phyloP scores from a whole-genome alignment of 92 coral and sea anemone genomes.

The Heliopora coerulea region DNA sequence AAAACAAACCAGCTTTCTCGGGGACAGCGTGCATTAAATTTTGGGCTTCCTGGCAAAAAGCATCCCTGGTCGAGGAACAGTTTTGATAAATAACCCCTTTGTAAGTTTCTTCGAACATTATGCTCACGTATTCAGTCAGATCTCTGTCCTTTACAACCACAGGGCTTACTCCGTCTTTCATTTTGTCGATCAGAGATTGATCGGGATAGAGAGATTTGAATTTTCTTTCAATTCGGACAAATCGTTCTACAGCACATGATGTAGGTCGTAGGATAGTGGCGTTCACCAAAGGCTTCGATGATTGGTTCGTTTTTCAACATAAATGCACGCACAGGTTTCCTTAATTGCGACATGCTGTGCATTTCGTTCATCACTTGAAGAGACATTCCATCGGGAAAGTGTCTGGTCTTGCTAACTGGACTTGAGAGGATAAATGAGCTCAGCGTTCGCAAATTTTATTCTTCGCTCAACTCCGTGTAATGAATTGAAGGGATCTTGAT shows the following conservation, averaged over 20 bases:
- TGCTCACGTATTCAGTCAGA: neutral
- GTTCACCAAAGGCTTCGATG: neutral
- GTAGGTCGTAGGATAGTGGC: neutral
- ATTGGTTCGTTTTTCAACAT: slow-evolving; percentile 9
- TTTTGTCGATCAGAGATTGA: neutral
- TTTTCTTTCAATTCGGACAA: neutral
- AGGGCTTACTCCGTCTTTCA: neutral
- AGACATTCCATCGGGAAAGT: neutral
- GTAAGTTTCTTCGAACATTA: slow-evolving; percentile 1
- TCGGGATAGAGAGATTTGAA: neutral
- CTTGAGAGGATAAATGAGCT: neutral
- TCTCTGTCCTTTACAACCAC: neutral
- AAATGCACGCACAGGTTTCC: slow-evolving; percentile 8
- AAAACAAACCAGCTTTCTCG: slow-evolving; percentile 4
- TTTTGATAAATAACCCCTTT: neutral
- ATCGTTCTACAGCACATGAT: neutral
- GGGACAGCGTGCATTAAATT: slow-evolving; percentile 6
- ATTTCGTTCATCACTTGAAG: neutral
- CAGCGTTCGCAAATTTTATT: too few species aligned
- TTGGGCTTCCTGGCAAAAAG: slow-evolving; percentile 4
- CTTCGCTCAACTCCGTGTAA: too few species aligned
- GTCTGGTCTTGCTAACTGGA: neutral
- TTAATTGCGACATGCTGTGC: neutral
- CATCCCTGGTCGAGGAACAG: neutral
- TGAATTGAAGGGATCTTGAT: too few species aligned